Evolutionary conservation across 2,888 invertebrate species (phyloP).

Genomic region (Rhimphoctona megacephalus): DNA sequence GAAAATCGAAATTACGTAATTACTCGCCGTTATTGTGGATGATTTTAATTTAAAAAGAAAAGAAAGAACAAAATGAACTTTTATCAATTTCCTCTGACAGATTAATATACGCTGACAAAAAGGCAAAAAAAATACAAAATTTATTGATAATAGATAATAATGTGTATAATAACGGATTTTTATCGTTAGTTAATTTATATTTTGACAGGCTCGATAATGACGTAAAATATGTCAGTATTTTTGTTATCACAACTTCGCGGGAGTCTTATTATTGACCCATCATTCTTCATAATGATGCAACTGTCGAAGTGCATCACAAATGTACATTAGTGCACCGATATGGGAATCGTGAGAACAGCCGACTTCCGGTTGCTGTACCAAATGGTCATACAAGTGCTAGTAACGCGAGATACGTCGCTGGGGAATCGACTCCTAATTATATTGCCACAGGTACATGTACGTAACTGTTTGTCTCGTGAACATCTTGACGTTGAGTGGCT

Average conservation of each 20-base stretch:
- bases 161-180: background rate
- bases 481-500: slow-evolving; percentile 52
- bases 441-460: background rate
- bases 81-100: background rate
- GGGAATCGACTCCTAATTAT: slow-evolving; percentile 21
- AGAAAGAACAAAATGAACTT: background rate
- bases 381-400: background rate
- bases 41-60: background rate
- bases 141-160: background rate
- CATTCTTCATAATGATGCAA: background rate
- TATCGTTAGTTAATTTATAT: background rate
- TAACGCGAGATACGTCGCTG: background rate
- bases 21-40: background rate
- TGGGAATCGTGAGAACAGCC: background rate
- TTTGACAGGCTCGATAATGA: too few species aligned
- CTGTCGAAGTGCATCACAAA: background rate
- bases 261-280: background rate
- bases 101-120: background rate
- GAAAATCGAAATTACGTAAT: background rate
- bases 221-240: too few species aligned
- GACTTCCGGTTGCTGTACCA: slow-evolving; percentile 6
- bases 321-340: background rate
- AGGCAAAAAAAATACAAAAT: background rate
- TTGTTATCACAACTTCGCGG: background rate
- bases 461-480: slow-evolving; percentile 29